Conservation (phyloP, 2,113 vertebrate species). For the Laticauda colubrina region DNA sequence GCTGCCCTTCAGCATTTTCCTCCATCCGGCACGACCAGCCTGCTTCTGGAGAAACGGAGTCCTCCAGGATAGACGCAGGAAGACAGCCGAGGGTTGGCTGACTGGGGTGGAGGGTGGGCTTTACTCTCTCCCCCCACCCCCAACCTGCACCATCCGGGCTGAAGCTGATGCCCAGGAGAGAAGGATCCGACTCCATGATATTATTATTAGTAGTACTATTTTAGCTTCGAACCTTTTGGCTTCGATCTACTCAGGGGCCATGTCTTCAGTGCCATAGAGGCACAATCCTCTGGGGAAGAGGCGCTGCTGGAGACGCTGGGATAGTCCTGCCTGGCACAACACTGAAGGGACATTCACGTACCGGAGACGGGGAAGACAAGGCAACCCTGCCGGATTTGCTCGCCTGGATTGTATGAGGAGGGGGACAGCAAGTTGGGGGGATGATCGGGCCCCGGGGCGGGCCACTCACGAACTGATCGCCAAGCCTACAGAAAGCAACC, state of each 20-base stretch:
- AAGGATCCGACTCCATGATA: conserved; percentile 56
- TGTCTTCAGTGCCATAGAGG: conserved; percentile 70
- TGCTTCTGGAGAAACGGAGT: conserved; percentile 58
- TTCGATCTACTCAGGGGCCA: conserved; percentile 56
- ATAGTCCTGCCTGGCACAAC: conserved; percentile 70
- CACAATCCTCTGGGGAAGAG: conserved; percentile 56
- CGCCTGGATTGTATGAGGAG: conserved; percentile 40
- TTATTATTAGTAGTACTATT: conserved; percentile 13
- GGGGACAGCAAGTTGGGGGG: conserved; percentile 22
- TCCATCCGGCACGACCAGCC: conserved; percentile 51
- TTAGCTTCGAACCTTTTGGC: conserved; percentile 21
- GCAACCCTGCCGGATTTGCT: conserved; percentile 57
- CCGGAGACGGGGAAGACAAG: conserved; percentile 52
- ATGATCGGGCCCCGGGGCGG: conserved; percentile 53
- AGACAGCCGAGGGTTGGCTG: conserved; percentile 50
- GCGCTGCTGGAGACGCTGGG: conserved; percentile 64
- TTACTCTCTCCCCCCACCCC: conserved; percentile 49
- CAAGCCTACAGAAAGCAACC: conserved; percentile 32
- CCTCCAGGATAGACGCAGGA: conserved; percentile 57
- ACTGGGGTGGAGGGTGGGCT: conserved; percentile 48
- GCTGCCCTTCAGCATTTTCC: conserved; percentile 56
- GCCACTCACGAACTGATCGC: conserved; percentile 56
- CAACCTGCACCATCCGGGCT: conserved; percentile 57
- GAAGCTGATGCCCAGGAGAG: conserved; percentile 55
- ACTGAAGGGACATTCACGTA: conserved; percentile 65